Conservation (phyloP, 2,113 vertebrate species). For the Corythornis madagascariensis region DNA sequence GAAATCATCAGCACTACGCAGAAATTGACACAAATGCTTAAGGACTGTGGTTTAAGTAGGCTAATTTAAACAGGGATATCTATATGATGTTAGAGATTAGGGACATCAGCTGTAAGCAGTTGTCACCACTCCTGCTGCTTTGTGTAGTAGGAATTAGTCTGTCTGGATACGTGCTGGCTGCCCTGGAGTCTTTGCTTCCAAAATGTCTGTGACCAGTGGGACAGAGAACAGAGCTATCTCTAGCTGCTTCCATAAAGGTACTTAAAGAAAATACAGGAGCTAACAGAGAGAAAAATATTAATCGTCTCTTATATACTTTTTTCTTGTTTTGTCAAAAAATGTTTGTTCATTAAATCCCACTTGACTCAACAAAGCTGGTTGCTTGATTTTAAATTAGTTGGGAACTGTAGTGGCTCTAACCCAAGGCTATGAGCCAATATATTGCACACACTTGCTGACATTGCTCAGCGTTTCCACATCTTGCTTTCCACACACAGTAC, state of each 20-base stretch:
- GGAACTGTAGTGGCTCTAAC: background rate
- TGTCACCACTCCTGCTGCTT: background rate
- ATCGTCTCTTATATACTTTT: background rate
- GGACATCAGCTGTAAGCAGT: background rate
- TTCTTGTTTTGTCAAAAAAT: background rate
- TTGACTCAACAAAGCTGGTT: background rate
- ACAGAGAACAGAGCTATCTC: background rate
- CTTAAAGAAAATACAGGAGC: background rate
- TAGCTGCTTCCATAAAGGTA: background rate
- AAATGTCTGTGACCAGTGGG: background rate
- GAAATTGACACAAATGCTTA: background rate
- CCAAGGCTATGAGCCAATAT: slow-evolving; percentile 5
- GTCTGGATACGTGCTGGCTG: background rate
- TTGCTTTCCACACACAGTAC: background rate
- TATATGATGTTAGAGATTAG: background rate
- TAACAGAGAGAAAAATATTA: background rate
- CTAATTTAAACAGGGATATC: background rate
- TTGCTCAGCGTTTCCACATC: background rate
- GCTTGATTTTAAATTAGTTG: background rate
- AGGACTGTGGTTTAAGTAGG: background rate
- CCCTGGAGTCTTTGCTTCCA: background rate
- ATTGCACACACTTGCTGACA: background rate
- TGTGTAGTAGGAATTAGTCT: background rate
- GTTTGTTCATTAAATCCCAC: slow-evolving; percentile 4
- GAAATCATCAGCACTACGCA: background rate